Evolutionary conservation across 1,140 invertebrate species (phyloP).

Genomic region (Andricus grossulariae): DNA sequence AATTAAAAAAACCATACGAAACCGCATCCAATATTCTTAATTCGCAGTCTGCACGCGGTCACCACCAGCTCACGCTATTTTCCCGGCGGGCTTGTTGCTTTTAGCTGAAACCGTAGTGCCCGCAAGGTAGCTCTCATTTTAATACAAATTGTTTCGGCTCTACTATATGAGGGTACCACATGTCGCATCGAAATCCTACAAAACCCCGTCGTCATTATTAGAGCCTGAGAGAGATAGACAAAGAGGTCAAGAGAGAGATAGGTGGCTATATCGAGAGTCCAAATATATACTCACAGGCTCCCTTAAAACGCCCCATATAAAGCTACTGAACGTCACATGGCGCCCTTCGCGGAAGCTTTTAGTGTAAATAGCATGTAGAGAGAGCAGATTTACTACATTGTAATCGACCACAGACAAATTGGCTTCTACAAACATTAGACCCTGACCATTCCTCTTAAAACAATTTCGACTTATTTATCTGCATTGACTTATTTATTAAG

Average conservation of each 20-base stretch:
- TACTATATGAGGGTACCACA: conserved; percentile 54
- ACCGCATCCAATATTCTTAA: not conserved
- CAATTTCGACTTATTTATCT: conserved; percentile 53
- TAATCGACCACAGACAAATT: conserved; percentile 26
- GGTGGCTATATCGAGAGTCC: conserved; percentile 40
- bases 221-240: conserved; percentile 53
- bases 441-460: conserved; percentile 31
- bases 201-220: conserved; percentile 58
- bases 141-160: conserved; percentile 57
- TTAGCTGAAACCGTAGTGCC: conserved; percentile 54
- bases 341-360: conserved; percentile 51
- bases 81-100: conserved; percentile 48
- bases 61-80: conserved; percentile 1
- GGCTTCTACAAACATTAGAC: not conserved
- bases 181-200: conserved; percentile 59
- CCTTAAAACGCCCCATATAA: conserved; percentile 31
- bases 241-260: conserved; percentile 53
- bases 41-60: not conserved
- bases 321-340: conserved; percentile 59
- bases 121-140: conserved; percentile 55
- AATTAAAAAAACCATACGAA: too few species aligned
- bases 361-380: conserved; percentile 53
- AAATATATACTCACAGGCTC: conserved; percentile 27
- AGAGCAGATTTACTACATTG: conserved; percentile 11
- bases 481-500: conserved; percentile 49